Base-by-base conservation (phyloP, 2,797 vertebrate genomes). In the Carapus acus region DNA sequence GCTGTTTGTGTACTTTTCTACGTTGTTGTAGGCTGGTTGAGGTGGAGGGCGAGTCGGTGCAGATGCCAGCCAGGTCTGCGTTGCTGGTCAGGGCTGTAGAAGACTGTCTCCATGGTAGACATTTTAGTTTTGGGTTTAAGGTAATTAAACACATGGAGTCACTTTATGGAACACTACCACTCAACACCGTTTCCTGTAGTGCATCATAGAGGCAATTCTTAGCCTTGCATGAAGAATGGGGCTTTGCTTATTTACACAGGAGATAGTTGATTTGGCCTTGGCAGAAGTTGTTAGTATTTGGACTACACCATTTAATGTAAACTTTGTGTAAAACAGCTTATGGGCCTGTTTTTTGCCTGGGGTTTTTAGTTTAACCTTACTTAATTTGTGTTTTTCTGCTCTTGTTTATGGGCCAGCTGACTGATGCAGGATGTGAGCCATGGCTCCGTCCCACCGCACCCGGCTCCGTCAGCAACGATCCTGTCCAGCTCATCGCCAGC, bases 81-180 rank as follows among this genome's bases (percentile, higher is more conserved):
- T 61, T 84, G 0, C 69, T 97, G 63, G 59, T 70, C 62, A 89
- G 88, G 83, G 92, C 95, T 15, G 91, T 94, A 1, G 73, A 92
- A 76, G 82, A 85, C 46, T 95, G 91, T 85, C 96, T 98, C 71
- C 60, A 94, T 58, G 94, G 94, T 54, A 92, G 81, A 84, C 89
- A 71, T 73, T 93, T 98, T 67, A 59, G 93, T 62, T 98, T 98
- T 87, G 90, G 91, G 65, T 76, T 97, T 47, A 94, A 94, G 94
- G 94, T 97, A 88, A n/a, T n/a, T n/a, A n/a, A 34, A 37, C 6
- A 33, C 2, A 33, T 11, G 7, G 6, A 24, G 29, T 41, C 18
- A 45, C 3, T 18, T 52, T 4, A 43, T n/a, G n/a, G n/a, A n/a
- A n/a, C n/a, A n/a, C n/a, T n/a, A n/a, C n/a, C n/a, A n/a, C n/a